Evolutionary conservation across 2,888 invertebrate species (phyloP).

Genomic region (Ommatoiulus sabulosus): DNA sequence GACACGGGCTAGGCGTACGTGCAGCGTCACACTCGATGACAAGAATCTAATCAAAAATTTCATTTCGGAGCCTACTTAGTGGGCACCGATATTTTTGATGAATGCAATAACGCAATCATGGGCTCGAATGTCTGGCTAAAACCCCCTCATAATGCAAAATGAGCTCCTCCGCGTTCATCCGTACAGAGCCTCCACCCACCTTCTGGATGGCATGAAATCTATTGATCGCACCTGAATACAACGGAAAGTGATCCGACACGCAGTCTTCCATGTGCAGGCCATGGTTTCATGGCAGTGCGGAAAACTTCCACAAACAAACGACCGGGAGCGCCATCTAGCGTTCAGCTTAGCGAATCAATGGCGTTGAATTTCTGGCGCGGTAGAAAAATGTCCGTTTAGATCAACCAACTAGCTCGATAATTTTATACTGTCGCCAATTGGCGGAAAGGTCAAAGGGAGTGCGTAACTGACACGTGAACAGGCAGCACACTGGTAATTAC

Average conservation of each 20-base stretch:
- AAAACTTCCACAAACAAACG: background rate
- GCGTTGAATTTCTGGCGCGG: background rate
- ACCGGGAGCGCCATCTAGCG: background rate
- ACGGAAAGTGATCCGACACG: slow-evolving; percentile 37
- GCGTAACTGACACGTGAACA: background rate
- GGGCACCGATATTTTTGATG: background rate
- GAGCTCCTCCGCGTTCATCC: slow-evolving; percentile 2
- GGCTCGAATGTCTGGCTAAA: background rate
- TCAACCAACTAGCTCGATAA: background rate
- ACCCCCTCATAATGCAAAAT: slow-evolving; percentile 35
- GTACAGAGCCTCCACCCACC: slow-evolving; percentile 9
- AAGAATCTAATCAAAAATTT: slow-evolving; percentile 3
- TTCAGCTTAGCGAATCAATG: background rate
- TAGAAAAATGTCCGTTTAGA: background rate
- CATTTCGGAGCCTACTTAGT: background rate
- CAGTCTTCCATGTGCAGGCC: background rate
- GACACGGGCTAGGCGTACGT: background rate
- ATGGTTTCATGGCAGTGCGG: background rate
- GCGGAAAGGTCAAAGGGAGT: background rate
- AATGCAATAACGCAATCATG: background rate
- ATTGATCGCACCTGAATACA: slow-evolving; percentile 44
- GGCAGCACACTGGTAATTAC: too few relatives aligned
- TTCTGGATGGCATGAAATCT: slow-evolving; percentile 47
- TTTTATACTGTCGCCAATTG: background rate
- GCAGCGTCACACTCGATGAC: background rate